Conservation (phyloP, 2,113 vertebrate genomes). For the Microtus montanus region DNA sequence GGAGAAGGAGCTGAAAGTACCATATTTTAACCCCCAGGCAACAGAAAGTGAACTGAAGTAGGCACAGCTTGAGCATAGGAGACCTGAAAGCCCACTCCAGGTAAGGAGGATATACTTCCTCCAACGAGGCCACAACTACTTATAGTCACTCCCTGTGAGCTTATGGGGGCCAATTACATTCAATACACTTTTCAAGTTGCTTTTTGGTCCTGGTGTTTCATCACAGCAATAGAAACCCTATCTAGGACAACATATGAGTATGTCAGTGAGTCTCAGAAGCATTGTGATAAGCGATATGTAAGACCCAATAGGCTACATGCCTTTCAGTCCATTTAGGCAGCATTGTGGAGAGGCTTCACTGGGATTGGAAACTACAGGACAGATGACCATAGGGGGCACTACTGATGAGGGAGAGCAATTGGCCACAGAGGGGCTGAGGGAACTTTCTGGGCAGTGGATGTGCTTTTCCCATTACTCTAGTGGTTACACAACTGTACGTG, state of each 20-base stretch:
- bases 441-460: not conserved
- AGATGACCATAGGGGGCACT: not conserved
- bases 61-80: not conserved
- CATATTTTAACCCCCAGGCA: not conserved
- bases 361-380: not conserved
- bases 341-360: not conserved
- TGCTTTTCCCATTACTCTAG: not conserved
- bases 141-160: not conserved
- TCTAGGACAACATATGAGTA: not conserved
- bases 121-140: not conserved
- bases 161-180: not conserved
- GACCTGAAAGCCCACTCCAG: not conserved
- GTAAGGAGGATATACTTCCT: not conserved
- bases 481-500: not conserved
- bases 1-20: not conserved
- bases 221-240: not conserved
- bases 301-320: not conserved
- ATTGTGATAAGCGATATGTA: not conserved
- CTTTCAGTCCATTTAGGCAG: not conserved
- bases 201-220: not conserved
- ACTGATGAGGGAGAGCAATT: not conserved
- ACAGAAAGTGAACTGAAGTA: not conserved
- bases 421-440: not conserved
- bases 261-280: not conserved
- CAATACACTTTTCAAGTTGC: not conserved